A percentile compares a stretch with the other conserved stretches of the same genome.
These are phyloP conservation scores for Pogonognathellus flavescens DNA, from an alignment of 1,140 invertebrate species.

Conservation along the genomic window DNA sequence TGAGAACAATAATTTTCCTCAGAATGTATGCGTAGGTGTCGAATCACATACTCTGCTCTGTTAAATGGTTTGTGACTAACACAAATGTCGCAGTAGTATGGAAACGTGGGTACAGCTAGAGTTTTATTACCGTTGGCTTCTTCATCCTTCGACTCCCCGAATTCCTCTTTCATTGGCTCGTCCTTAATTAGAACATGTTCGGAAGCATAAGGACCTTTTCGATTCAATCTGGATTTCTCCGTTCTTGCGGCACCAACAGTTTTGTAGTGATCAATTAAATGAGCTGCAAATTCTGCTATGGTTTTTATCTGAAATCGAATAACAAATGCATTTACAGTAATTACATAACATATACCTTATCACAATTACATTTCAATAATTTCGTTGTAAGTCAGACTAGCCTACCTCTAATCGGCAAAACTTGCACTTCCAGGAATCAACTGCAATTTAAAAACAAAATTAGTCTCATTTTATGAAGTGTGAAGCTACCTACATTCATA, in stretches of 20 bases:
- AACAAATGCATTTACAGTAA: no score
- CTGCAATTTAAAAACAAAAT: background rate
- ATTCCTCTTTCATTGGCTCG: slow-evolving; percentile 18
- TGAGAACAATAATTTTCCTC: slow-evolving; percentile 71
- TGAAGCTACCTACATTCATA: no score
- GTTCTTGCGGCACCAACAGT: slow-evolving; percentile 59
- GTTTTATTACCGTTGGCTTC: background rate
- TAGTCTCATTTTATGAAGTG: no score
- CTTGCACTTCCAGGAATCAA: slow-evolving; percentile 61
- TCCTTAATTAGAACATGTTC: slow-evolving; percentile 1
- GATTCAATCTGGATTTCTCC: slow-evolving; percentile 52
- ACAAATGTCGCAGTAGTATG: slow-evolving; percentile 74
- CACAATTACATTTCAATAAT: background rate
- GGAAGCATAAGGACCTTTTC: background rate
- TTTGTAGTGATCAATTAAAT: slow-evolving; percentile 69
- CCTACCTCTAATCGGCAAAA: slow-evolving; percentile 54
- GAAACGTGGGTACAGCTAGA: slow-evolving; percentile 52
- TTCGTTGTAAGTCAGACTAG: background rate
- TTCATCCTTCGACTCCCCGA: background rate
- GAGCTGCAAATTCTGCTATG: slow-evolving; percentile 67
- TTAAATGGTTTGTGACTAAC: slow-evolving; percentile 70
- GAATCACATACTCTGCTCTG: slow-evolving; percentile 71
- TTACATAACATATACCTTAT: no score
- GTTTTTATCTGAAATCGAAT: slow-evolving; percentile 18
- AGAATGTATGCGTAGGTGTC: slow-evolving; percentile 73